These are phyloP conservation scores for Agelas oroides DNA, from an alignment of 37 sponge, comb jelly and placozoan genomes.

Conservation along the genomic window DNA sequence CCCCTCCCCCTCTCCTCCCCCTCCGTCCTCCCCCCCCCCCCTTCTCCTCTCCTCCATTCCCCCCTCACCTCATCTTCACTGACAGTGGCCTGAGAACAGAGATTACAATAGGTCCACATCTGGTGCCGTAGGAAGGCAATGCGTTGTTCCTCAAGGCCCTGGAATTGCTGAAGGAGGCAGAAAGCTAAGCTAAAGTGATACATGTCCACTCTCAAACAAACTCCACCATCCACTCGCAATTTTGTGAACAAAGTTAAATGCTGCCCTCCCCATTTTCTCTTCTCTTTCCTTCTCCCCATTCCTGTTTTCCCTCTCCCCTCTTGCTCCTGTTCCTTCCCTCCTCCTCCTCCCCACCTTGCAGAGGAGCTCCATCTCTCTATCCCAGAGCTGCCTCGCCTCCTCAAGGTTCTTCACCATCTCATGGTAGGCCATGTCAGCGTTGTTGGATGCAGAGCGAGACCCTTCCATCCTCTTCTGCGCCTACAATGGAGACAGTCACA, in stretches of 20 bases:
- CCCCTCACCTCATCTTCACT: conserved; percentile 71
- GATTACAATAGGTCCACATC: conserved; percentile 82
- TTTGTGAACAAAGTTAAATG: too few species aligned
- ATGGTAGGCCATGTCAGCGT: conserved; percentile 75
- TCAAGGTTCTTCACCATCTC: conserved; percentile 81
- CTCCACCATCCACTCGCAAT: too few species aligned
- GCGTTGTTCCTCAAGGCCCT: conserved; percentile 86
- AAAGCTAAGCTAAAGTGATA: too few species aligned
- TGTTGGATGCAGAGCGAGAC: conserved; percentile 41
- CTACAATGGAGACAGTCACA: too few species aligned
- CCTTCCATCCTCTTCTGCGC: conserved; percentile 54
- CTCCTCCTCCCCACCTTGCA: conserved; percentile 84
- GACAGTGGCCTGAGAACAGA: conserved; percentile 74
- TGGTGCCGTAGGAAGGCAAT: conserved; percentile 82
- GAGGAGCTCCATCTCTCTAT: conserved; percentile 88
- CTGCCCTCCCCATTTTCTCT: too few species aligned
- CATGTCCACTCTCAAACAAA: neutral
- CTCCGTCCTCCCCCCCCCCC: too few species aligned
- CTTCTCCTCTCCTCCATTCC: too few species aligned
- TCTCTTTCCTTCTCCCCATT: too few species aligned
- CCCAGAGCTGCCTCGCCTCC: conserved; percentile 84
- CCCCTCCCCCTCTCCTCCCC: conserved; percentile 63
- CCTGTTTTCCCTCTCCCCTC: too few species aligned
- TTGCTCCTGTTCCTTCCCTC: too few species aligned
- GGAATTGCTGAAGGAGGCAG: conserved; percentile 84